phyloP scores from a whole-genome alignment of 2,888 invertebrate genomes.

The Drosophila kanekoi region DNA sequence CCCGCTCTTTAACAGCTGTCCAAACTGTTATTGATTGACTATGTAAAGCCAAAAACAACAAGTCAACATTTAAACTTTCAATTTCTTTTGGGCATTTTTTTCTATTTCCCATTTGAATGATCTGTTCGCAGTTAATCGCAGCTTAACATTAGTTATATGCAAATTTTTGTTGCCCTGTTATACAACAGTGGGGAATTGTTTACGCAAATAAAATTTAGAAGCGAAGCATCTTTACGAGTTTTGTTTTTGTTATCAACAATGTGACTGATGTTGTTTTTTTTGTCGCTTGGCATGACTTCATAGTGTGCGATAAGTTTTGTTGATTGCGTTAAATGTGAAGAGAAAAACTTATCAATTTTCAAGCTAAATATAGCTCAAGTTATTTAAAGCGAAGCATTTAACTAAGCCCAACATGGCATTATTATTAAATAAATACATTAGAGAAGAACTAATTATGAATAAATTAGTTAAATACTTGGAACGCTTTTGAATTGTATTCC shows the following conservation, averaged over 20 bases:
- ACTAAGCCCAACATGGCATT: background rate
- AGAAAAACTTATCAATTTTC: slow-evolving; percentile 34
- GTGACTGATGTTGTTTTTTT: slow-evolving; percentile 23
- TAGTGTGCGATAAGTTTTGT: slow-evolving; percentile 46
- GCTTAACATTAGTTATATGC: slow-evolving; percentile 2
- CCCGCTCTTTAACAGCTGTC: slow-evolving; percentile 28
- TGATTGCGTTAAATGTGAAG: slow-evolving; percentile 25
- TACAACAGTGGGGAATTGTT: slow-evolving; percentile 10
- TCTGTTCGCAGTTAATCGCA: slow-evolving; percentile 17
- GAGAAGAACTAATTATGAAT: background rate
- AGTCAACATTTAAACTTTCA: slow-evolving; percentile 55
- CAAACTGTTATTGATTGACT: slow-evolving; percentile 37
- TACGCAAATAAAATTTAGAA: slow-evolving; percentile 3
- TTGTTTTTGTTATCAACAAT: slow-evolving; percentile 35
- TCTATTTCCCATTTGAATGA: slow-evolving; percentile 20
- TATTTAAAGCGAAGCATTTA: slow-evolving; percentile 22
- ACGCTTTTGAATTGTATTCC: no score
- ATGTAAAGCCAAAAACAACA: slow-evolving; percentile 31
- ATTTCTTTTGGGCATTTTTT: slow-evolving; percentile 42
- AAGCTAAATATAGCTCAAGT: slow-evolving; percentile 46
- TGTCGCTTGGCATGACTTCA: slow-evolving; percentile 58
- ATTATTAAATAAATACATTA: background rate
- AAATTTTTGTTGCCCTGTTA: slow-evolving; percentile 16
- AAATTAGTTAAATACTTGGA: background rate
- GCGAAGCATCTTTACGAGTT: slow-evolving; percentile 15